phyloP scores from a whole-genome alignment of 2,888 invertebrate species.

The Onthophagus sagittarius region DNA sequence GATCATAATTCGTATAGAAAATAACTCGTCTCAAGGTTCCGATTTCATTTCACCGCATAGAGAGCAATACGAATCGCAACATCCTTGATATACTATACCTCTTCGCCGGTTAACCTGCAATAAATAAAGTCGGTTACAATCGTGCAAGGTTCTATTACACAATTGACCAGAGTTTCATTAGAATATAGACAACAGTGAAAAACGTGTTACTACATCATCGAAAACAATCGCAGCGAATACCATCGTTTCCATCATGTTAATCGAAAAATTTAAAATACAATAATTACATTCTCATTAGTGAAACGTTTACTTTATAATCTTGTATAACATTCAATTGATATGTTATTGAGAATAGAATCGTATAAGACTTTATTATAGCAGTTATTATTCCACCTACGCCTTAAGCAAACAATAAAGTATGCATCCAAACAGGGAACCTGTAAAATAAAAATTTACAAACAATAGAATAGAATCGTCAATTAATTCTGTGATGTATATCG shows the following conservation, averaged over 20 bases:
- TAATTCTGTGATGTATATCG: neutral
- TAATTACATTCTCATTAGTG: too few species aligned
- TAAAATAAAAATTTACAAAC: neutral
- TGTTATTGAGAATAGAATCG: too few species aligned
- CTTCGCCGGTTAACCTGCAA: neutral
- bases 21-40: neutral
- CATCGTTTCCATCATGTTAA: too few species aligned
- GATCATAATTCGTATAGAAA: neutral
- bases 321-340: too few species aligned
- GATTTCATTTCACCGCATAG: neutral
- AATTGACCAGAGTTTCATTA: neutral
- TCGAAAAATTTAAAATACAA: too few species aligned
- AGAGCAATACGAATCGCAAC: neutral
- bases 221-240: too few species aligned
- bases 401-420: neutral
- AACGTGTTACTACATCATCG: neutral
- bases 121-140: neutral
- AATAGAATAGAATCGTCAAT: neutral
- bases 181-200: neutral
- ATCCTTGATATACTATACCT: neutral
- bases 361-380: neutral
- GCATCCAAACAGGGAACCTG: neutral
- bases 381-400: neutral
- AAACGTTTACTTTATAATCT: too few species aligned
- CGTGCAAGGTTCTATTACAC: neutral